Evolutionary conservation across 2,888 invertebrate genomes (phyloP), one percentile per base, ranked within the genome.

Genomic region (Pheosia gnoma): DNA sequence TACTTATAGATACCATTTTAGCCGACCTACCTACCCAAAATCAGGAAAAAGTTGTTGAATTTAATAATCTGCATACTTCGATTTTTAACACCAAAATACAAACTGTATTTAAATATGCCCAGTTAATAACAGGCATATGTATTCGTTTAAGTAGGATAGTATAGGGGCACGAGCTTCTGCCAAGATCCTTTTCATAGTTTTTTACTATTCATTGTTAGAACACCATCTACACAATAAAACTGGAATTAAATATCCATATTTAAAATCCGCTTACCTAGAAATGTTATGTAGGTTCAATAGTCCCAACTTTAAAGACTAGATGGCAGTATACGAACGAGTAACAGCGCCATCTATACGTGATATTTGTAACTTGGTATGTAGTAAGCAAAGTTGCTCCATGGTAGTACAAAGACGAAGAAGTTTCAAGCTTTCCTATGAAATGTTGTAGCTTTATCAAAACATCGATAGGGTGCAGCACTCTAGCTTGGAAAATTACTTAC

Each of bases 261-360:
- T 9, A 4, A 43, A 43, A 9, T 3, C n/a, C n/a, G n/a, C 47
- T n/a, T 4, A 5, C 4, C 9, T 47, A 6, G n/a, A 47, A 3
- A 45, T 39, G 5, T 5, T 39, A 39, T 10, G 4, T n/a, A 7
- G 41, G 1, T 9, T 47, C 11, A 1, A 47, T n/a, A 47, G 47
- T 47, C 3, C n/a, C 47, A 47, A 11, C 3, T 0, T 51, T 13
- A n/a, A 51, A 7, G 25, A 59, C 49, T 37, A 59, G 61, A 59
- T 63, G 67, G 66, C 69, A 55, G 53, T 7, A 37, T 13, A n/a
- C 5, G 4, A 4, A 47, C 43, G 10, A 9, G 43, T 43, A 5
- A 25, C 4, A 47, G 11, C 51, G 51, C 51, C 51, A 25, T 51
- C 51, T 51, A 3, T 51, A 13, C 13, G 49, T 13, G 6, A 51